Base-by-base conservation (phyloP, 2,797 vertebrate genomes). In the Brachyalestes nurse region DNA sequence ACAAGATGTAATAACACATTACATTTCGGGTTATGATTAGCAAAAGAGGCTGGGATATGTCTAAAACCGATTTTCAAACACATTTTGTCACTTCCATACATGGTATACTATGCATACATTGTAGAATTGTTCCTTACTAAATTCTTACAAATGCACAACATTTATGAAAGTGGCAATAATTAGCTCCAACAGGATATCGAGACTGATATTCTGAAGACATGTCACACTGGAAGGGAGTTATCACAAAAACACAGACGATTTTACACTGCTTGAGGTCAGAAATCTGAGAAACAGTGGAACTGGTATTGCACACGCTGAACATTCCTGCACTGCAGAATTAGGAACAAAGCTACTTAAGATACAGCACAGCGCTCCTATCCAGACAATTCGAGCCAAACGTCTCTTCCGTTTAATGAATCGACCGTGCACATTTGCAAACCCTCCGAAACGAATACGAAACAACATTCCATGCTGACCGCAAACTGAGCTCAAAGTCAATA, bases 111-210 rank as follows among this genome's bases (percentile, higher is more conserved):
- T 89, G 88, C 85, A 91, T 87, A 89, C 66, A 71, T 78, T 86
- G 73, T 82, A 82, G 65, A 86, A 90, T 78, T 86, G 91, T 93
- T 92, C 72, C 78, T 84, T 90, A 60, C 64, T 69, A 64, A 84
- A 84, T 83, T 85, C 80, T 82, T 79, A 84, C 87, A 85, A 92
- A 88, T 92, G 90, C 51, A 82, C 87, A 91, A 91, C 88, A 89
- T 89, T 90, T 92, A 92, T 86, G 86, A 92, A 92, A 91, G 92
- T 93, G 93, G 94, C 94, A 95, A 95, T 95, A 95, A 87, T 79
- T 75, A 82, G 79, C 79, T 83, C 65, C 62, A 75, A 61, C 16
- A 23, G 62, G 72, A 81, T 85, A 81, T 83, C 78, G 55, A 61
- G 73, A 72, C 67, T 47, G 28, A 21, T 66, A 47, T 70, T 25